Evolutionary conservation across 2,113 vertebrate genomes (phyloP), one percentile per base, ranked within the genome.

Genomic region (Beaufortia kweichowensis): DNA sequence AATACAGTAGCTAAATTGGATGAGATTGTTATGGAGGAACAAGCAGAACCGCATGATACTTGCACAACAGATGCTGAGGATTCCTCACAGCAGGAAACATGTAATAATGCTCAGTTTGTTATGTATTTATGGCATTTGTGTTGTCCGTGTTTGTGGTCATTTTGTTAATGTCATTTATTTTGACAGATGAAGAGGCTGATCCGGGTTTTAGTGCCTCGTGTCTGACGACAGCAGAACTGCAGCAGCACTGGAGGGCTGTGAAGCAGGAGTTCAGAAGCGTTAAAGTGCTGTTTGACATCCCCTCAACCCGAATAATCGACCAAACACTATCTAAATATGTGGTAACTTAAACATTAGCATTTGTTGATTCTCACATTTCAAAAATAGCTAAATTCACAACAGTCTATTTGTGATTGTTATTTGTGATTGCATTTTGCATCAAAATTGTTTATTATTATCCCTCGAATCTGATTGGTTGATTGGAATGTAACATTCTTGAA

Each of bases 211-310:
- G 90, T 62, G 90, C 92, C 63, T 91, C 89, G 0, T 50, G 79
- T 78, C 92, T 97, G 89, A 98, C 96, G 69, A 98, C 96, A 0
- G 91, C 90, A 77, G 93, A 98, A 85, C 94, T 96, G 73, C 96
- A 98, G 88, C 92, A 96, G 78, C 92, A 95, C 6, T 94, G 91
- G 95, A 87, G 70, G 67, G 88, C 78, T 0, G 90, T 92, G 83
- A 98, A 96, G 83, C 64, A 86, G 59, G 73, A 50, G 6, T 83
- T 90, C 64, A 91, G 89, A 66, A 90, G 90, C 0, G 81, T 93
- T 68, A 90, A 89, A 57, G 90, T 98, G 48, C 89, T 96, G 74
- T 98, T 98, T 77, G 94, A 98, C 84, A 94, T 98, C 33, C 85
- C 93, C 0, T 93, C 93, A 0, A 79, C 91, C 56, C 93, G 93